Base-by-base conservation (phyloP, 2,113 vertebrate species). In the Sminthopsis crassicaudata region DNA sequence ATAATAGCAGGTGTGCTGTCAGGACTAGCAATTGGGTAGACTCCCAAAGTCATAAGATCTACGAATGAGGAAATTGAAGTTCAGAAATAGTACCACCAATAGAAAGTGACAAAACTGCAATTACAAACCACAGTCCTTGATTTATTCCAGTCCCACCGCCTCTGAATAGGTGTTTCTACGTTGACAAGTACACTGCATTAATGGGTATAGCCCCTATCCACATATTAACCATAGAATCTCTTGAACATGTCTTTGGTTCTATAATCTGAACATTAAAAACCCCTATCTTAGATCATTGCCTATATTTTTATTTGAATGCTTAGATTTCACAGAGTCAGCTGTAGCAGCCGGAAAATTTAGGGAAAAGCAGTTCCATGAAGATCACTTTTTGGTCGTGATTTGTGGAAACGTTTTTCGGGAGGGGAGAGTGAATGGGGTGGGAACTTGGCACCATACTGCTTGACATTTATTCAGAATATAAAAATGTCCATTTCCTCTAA, bases 401-500 rank as follows among this genome's bases (percentile, higher is more conserved):
- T 94, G 92, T 92, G 50, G n/a, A 95, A 96, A 97, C 22, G 0
- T 0, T 90, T 93, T 42, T 84, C n/a, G 57, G 42, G 51, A 12
- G 19, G 93, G 96, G 96, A 36, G 12, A 16, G 92, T 93, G 96
- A 96, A 96, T 95, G 95, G 19, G 22, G 6, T 84, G 67, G 67
- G 67, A 84, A 42, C 67, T 84, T 84, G 36, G 67, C 67, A n/a
- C n/a, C 1, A 7, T 84, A 22, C 19, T 42, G n/a, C 67, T 42
- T 84, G 42, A 42, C n/a, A 84, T 84, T 84, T 84, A 84, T 36
- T 92, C 67, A 95, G 67, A n/a, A 91, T 95, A 54, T 95, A 90
- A 95, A 97, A 95, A 76, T 46, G 27, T 27, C 24, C 93, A 36
- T 96, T 97, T 97, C 92, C 60, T 97, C 46, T 96, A 48, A 93